Base-by-base conservation (phyloP, 2,888 invertebrate species). In the Torymus auratus region DNA sequence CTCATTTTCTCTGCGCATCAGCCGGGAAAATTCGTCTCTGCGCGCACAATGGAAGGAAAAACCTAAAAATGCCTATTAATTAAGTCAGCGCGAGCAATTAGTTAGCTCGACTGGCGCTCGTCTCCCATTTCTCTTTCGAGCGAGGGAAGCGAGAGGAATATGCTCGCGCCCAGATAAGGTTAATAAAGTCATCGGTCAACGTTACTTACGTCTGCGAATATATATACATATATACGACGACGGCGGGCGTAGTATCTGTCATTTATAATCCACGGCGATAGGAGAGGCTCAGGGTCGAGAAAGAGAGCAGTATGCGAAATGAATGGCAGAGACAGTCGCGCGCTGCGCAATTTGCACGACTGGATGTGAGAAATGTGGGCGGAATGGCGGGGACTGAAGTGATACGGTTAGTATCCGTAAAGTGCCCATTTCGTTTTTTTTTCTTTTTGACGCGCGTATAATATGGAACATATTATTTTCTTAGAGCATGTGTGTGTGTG, bases 141-240 rank as follows among this genome's bases (percentile, higher is more conserved):
- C 12, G 12, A 7, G 14, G 10, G 52, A 15, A 17, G 58, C 13
- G 58, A 50, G 56, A 62, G 81, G 41, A 55, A 55, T 74, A 73
- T 23, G 70, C 55, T 70, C 28, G 67, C 55, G 1, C 2, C 20
- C 61, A 75, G 85, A 87, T 86, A 84, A 83, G 83, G 85, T 87
- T 88, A 87, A 88, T 87, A 87, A 86, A 88, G 85, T 85, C 85
- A 88, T 88, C 87, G 87, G 87, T 88, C 88, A 88, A 85, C 80
- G 86, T 85, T 86, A 83, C 85, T 82, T 76, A 78, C 12, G 56
- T 72, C 62, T 55, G 28, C 10, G 52, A 78, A 75, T 81, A 62
- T 41, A 41, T 41, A 41, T 28, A 28, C 7, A 28, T 28, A 4
- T 28, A 4, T 28, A 28, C 7, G 7, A 5, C 5, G 5, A 7